Evolutionary conservation across 2,113 vertebrate genomes (phyloP).

Genomic region (Andinoacara biseriatus): DNA sequence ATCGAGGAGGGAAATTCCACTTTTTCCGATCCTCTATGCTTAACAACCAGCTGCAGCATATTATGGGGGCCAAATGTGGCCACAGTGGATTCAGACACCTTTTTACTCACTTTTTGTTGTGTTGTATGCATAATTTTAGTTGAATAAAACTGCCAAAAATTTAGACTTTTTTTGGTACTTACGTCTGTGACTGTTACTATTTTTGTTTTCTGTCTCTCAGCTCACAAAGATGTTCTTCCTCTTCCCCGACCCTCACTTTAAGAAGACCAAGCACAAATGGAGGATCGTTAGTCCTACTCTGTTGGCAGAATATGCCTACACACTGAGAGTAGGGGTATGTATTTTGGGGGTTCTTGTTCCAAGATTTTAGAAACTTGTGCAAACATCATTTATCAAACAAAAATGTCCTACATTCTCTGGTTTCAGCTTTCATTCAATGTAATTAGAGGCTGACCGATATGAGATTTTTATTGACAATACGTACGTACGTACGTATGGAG

Average conservation of each 20-base stretch:
- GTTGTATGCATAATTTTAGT: not conserved
- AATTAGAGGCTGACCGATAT: not conserved
- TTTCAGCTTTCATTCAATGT: not conserved
- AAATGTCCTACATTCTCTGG: not conserved
- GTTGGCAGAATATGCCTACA: slow-evolving; percentile 91
- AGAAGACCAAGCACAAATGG: slow-evolving; percentile 96
- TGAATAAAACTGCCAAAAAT: not conserved
- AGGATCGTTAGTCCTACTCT: slow-evolving; percentile 91
- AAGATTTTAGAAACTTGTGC: not conserved
- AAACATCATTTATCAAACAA: not conserved
- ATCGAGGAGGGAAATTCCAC: slow-evolving; percentile 62
- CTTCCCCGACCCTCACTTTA: slow-evolving; percentile 91
- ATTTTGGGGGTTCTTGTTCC: not conserved
- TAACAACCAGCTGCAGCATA: slow-evolving; percentile 21
- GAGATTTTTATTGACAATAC: not conserved
- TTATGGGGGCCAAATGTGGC: not conserved
- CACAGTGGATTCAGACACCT: not conserved
- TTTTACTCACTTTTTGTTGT: not conserved
- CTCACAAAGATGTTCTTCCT: slow-evolving; percentile 79
- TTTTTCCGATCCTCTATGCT: slow-evolving; percentile 24
- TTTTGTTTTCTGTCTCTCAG: slow-evolving; percentile 41
- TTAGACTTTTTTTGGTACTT: not conserved
- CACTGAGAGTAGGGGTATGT: slow-evolving; percentile 86
- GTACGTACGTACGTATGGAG: too few relatives aligned
- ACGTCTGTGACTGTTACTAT: not conserved